phyloP scores from a whole-genome alignment of 2,113 vertebrate species.

The Phalacrocorax carbo region DNA sequence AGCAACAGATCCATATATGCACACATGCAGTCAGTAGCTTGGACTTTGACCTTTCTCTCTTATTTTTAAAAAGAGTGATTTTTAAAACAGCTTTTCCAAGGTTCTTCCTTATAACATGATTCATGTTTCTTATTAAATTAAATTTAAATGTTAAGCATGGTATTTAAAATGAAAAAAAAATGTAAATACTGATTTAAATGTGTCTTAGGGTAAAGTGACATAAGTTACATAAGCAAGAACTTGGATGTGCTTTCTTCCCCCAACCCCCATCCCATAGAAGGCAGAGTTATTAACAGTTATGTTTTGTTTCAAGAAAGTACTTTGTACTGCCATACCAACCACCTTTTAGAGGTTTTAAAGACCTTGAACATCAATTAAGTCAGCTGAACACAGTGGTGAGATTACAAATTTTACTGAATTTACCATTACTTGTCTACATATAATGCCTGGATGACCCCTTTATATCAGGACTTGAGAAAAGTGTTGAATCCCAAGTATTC shows the following conservation, averaged over 20 bases:
- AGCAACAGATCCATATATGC: neutral
- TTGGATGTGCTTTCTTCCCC: neutral
- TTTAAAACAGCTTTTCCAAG: neutral
- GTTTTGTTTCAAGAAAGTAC: neutral
- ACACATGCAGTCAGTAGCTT: neutral
- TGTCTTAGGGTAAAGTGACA: neutral
- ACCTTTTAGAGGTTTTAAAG: neutral
- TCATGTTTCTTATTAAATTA: neutral
- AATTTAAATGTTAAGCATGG: neutral
- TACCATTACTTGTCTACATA: neutral
- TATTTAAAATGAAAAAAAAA: neutral
- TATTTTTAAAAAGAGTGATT: neutral
- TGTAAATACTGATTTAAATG: neutral
- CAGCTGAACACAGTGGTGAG: neutral
- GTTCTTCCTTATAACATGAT: neutral
- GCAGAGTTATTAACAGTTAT: neutral
- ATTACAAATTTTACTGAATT: neutral
- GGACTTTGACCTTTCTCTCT: neutral
- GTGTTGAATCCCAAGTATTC: neutral
- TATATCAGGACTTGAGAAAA: neutral
- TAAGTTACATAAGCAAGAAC: neutral
- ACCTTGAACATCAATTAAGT: neutral
- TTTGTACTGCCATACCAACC: neutral
- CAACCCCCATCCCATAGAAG: neutral
- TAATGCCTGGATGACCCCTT: neutral